A percentile compares a stretch with the other conserved stretches of the same genome.
phyloP scores from a whole-genome alignment of 1,140 invertebrate genomes.

The Ladona fulva region DNA sequence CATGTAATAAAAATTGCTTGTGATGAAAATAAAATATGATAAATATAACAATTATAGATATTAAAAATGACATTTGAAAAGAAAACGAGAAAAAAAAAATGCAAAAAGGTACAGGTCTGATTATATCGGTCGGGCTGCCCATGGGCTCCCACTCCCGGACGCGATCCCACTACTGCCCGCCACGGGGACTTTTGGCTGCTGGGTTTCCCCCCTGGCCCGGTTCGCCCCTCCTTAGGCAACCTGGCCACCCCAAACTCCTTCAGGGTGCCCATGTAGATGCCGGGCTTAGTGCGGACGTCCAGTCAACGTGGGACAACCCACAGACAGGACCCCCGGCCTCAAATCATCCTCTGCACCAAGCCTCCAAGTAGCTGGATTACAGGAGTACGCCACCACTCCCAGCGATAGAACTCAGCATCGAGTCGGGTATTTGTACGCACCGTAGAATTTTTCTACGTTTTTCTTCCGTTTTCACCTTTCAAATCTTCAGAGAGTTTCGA shows the following conservation, averaged over 20 bases:
- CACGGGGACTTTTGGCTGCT: constrained; percentile 95
- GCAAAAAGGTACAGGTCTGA: constrained; percentile 67
- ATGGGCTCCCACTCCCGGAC: constrained; percentile 80
- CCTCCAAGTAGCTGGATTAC: constrained; percentile 48
- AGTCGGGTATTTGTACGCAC: too few relatives aligned
- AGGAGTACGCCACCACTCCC: constrained; percentile 41
- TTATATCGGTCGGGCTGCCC: constrained; percentile 76
- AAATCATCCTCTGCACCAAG: constrained; percentile 40
- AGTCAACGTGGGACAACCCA: constrained; percentile 25
- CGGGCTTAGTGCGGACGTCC: constrained; percentile 52
- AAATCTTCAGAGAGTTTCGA: too few relatives aligned
- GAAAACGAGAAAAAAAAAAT: background rate
- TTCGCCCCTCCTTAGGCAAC: constrained; percentile 90
- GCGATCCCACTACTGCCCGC: constrained; percentile 95
- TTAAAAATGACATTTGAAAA: background rate
- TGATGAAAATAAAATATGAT: too few relatives aligned
- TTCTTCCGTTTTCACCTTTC: too few relatives aligned
- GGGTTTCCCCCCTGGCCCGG: constrained; percentile 92
- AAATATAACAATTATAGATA: too few relatives aligned
- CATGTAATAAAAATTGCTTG: too few relatives aligned
- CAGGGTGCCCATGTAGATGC: constrained; percentile 82
- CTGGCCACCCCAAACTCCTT: constrained; percentile 73
- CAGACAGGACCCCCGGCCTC: constrained; percentile 30
- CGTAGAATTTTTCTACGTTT: too few relatives aligned
- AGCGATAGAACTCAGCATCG: constrained; percentile 18